phyloP scores from a whole-genome alignment of 2,113 vertebrate species.

The Calcarius ornatus region DNA sequence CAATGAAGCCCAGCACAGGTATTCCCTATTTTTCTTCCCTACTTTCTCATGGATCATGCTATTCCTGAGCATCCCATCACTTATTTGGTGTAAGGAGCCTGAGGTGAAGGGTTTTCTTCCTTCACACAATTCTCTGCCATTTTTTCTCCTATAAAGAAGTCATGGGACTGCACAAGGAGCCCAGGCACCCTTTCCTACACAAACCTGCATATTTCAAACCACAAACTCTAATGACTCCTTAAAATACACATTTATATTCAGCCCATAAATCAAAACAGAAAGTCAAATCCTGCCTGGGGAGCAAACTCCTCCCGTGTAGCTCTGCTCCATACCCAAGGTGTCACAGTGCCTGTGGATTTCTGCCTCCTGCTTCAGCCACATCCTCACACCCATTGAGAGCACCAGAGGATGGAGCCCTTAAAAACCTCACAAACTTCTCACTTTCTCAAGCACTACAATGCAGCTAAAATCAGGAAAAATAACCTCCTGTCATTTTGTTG shows the following conservation, averaged over 20 bases:
- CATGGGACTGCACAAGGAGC: background rate
- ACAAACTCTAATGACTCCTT: background rate
- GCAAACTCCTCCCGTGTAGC: background rate
- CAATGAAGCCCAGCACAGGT: background rate
- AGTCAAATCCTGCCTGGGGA: background rate
- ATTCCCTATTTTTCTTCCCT: background rate
- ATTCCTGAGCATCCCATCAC: background rate
- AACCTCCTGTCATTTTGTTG: background rate
- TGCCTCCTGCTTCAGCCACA: background rate
- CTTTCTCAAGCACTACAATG: background rate
- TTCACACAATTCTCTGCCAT: background rate
- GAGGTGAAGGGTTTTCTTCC: background rate
- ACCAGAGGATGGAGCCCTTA: background rate
- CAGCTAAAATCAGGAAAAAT: background rate
- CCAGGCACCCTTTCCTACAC: rapidly evolving
- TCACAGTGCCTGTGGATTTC: background rate
- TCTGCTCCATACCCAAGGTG: background rate
- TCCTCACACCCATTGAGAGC: background rate
- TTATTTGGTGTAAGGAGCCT: background rate
- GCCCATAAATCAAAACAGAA: background rate
- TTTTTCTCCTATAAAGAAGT: background rate
- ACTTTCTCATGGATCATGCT: background rate
- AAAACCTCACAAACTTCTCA: background rate
- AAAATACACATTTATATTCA: background rate
- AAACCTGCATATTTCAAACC: background rate